Evolutionary conservation across 2,113 vertebrate genomes (phyloP).

Genomic region (Glaucomys volans): DNA sequence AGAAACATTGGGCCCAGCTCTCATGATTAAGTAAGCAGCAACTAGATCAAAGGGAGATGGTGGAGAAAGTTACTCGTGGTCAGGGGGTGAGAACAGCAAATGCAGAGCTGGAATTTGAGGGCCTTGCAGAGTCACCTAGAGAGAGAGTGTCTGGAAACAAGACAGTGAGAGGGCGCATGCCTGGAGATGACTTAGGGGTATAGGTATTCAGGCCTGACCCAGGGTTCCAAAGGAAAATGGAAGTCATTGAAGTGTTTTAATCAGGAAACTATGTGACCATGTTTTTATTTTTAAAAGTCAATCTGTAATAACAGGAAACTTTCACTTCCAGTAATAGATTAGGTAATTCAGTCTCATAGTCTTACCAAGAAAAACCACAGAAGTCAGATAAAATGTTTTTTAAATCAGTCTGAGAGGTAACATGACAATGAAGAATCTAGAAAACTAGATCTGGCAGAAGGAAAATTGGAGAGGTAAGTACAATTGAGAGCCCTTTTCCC

Average conservation of each 20-base stretch:
- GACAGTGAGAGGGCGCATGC: background rate
- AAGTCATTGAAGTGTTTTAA: slow-evolving; percentile 25
- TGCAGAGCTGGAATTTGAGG: background rate
- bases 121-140: background rate
- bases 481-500: background rate
- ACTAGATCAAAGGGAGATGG: background rate
- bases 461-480: background rate
- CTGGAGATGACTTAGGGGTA: background rate
- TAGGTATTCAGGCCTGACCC: background rate
- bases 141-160: background rate
- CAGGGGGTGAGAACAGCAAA: background rate
- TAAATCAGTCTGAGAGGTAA: background rate
- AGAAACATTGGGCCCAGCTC: background rate
- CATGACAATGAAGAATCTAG: background rate
- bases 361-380: slow-evolving; percentile 45
- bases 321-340: slow-evolving; percentile 46
- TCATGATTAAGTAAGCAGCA: background rate
- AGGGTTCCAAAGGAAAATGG: background rate
- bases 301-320: background rate
- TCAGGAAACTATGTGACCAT: slow-evolving; percentile 35
- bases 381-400: background rate
- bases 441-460: background rate
- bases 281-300: slow-evolving; percentile 59
- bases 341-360: slow-evolving; percentile 20
- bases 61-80: background rate